Evolutionary conservation across 1,140 invertebrate species (phyloP).

Genomic region (Tigriopus japonicus): DNA sequence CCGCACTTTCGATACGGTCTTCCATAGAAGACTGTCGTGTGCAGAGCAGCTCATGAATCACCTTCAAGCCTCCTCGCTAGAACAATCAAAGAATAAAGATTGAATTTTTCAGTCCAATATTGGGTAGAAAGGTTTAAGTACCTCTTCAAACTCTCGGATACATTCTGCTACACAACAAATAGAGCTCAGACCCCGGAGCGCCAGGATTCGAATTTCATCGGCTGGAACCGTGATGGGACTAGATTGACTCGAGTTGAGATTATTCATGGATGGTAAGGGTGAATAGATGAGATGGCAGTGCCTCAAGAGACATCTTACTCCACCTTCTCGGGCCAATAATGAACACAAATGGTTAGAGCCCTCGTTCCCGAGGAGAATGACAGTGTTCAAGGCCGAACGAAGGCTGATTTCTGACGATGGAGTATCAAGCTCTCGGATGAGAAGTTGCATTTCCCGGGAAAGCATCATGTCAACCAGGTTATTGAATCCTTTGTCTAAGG

Average conservation of each 20-base stretch:
- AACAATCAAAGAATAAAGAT: too few species aligned
- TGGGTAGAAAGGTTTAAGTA: background rate
- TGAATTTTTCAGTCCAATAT: too few species aligned
- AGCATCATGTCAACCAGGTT: conserved; percentile 28
- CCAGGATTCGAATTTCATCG: conserved; percentile 37
- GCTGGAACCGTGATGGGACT: conserved; percentile 13
- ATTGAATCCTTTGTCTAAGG: conserved; percentile 22
- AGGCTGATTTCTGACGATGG: conserved; percentile 17
- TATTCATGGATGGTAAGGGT: background rate
- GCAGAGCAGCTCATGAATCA: conserved; percentile 49
- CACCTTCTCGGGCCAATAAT: conserved; percentile 38
- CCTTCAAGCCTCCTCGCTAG: conserved; percentile 18
- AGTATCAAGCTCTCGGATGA: conserved; percentile 1
- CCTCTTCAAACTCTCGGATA: conserved; percentile 48
- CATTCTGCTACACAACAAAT: conserved; percentile 52
- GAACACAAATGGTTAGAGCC: conserved; percentile 39
- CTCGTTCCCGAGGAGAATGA: conserved; percentile 20
- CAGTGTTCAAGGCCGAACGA: conserved; percentile 17
- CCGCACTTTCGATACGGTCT: conserved; percentile 55
- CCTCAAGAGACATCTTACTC: conserved; percentile 39
- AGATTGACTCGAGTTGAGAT: conserved; percentile 33
- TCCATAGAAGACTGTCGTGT: conserved; percentile 35
- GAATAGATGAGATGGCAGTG: conserved; percentile 26
- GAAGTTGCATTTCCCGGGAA: conserved; percentile 19
- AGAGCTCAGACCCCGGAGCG: conserved; percentile 52